Percentiles rank a stretch among this genome's conserved stretches.
Conservation (phyloP, 1,140 invertebrate species). For the Zaprionus capensis region DNA sequence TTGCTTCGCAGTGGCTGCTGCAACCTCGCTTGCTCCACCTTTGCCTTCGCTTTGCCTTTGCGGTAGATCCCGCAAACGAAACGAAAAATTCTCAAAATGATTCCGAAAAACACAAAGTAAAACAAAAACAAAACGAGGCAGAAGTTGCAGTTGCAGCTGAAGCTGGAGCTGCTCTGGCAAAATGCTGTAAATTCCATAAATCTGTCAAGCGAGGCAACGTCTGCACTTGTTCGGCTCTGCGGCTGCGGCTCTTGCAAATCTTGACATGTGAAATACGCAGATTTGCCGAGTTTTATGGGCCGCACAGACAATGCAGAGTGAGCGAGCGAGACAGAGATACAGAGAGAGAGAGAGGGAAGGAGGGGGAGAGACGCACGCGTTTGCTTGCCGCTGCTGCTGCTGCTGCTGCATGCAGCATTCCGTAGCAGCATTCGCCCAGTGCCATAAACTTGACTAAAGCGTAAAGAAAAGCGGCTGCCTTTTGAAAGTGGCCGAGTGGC, state of each 20-base stretch:
- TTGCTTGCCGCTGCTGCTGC: conserved; percentile 28
- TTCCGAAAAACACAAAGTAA: conserved; percentile 18
- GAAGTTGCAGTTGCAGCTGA: conserved; percentile 8
- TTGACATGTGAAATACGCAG: conserved; percentile 83
- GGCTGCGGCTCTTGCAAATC: conserved; percentile 59
- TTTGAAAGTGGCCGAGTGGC: conserved; percentile 50
- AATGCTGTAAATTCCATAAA: conserved; percentile 79
- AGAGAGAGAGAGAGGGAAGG: not conserved
- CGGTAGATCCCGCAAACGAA: conserved; percentile 48
- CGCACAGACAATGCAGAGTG: conserved; percentile 51
- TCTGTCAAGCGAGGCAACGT: conserved; percentile 75
- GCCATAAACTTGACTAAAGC: conserved; percentile 81
- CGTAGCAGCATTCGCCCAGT: conserved; percentile 73
- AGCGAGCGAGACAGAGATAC: conserved; percentile 2
- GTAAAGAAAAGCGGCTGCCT: conserved; percentile 69
- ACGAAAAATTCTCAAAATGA: conserved; percentile 49
- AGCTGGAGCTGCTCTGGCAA: conserved; percentile 39
- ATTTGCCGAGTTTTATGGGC: conserved; percentile 80
- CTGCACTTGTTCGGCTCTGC: conserved; percentile 74
- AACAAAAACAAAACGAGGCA: conserved; percentile 25
- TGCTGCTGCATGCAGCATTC: conserved; percentile 60
- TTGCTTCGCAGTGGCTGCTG: conserved; percentile 49
- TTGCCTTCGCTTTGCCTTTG: conserved; percentile 19
- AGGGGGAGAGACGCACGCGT: conserved; percentile 28
- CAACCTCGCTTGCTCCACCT: conserved; percentile 40